Conservation (phyloP, 1,140 invertebrate genomes). For the Chelonus insularis region DNA sequence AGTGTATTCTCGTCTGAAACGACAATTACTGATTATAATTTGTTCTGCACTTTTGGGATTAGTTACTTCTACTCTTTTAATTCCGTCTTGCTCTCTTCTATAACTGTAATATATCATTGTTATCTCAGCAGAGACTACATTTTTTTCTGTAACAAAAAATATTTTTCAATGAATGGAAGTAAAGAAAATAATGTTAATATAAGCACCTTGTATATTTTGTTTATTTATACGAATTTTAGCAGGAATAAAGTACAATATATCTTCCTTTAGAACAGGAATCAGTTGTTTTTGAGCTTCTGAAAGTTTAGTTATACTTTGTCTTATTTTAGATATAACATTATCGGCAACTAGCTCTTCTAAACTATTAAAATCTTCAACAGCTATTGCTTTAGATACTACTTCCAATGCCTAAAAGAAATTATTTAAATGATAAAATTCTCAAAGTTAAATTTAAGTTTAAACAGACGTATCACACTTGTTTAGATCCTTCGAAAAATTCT, state of each 20-base stretch:
- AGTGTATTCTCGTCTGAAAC: constrained; percentile 60
- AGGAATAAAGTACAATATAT: constrained; percentile 2
- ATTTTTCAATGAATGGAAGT: too few relatives aligned
- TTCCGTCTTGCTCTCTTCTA: constrained; percentile 41
- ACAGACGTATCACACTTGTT: neutral
- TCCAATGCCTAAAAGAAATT: constrained; percentile 47
- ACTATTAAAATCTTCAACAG: constrained; percentile 34
- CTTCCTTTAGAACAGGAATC: constrained; percentile 17
- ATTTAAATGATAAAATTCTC: neutral
- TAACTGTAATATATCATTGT: constrained; percentile 57
- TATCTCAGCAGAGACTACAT: constrained; percentile 59
- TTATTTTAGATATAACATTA: constrained; percentile 33
- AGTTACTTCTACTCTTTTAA: constrained; percentile 9
- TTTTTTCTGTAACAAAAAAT: constrained; percentile 24
- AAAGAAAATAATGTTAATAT: constrained; percentile 3
- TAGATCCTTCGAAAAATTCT: neutral
- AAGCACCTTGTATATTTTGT: neutral
- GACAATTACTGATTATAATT: constrained; percentile 49
- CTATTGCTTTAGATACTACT: constrained; percentile 49
- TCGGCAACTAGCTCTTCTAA: constrained; percentile 34
- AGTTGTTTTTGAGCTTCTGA: constrained; percentile 28
- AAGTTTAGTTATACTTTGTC: constrained; percentile 26
- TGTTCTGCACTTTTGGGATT: constrained; percentile 31
- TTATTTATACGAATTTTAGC: neutral
- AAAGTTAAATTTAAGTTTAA: neutral